Percentiles rank a stretch among this genome's conserved stretches.
Evolutionary conservation across 2,797 vertebrate genomes (phyloP).

Genomic region (Hoplostethus mediterraneus): DNA sequence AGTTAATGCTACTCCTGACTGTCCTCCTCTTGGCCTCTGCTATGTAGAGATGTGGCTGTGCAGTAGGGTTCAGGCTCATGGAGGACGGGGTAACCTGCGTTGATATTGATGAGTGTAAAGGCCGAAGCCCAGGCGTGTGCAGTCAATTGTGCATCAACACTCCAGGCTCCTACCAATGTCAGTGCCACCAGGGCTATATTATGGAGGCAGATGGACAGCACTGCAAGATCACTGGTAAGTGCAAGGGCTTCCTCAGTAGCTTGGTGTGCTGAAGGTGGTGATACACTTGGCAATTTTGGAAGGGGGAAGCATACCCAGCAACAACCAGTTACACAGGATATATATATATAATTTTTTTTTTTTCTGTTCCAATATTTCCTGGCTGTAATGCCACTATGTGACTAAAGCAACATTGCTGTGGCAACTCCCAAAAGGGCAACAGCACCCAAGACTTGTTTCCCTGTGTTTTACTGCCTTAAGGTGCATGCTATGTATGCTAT

Average conservation of each 20-base stretch:
- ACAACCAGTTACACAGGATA: neutral
- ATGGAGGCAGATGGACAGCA: constrained; percentile 82
- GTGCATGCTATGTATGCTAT: no score
- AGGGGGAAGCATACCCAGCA: neutral
- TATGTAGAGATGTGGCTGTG: constrained; percentile 85
- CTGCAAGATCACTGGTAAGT: constrained; percentile 89
- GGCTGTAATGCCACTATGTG: no score
- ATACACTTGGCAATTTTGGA: neutral
- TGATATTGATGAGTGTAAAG: constrained; percentile 86
- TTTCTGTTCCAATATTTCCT: neutral
- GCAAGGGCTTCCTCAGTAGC: neutral
- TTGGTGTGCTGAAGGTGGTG: no score
- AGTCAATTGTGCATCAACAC: constrained; percentile 86
- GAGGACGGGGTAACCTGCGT: constrained; percentile 65
- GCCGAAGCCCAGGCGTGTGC: constrained; percentile 68
- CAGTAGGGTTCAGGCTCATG: constrained; percentile 79
- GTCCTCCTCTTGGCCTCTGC: neutral
- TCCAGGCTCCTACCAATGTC: constrained; percentile 85
- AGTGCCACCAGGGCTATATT: constrained; percentile 84
- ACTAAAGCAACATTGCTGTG: no score
- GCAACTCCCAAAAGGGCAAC: no score
- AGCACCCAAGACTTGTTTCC: no score
- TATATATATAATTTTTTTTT: no score
- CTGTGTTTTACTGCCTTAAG: no score
- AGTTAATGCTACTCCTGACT: no score